These are phyloP conservation scores for Lepidotrigona ventralis DNA, from an alignment of 1,140 invertebrate genomes.

Conservation along the genomic window DNA sequence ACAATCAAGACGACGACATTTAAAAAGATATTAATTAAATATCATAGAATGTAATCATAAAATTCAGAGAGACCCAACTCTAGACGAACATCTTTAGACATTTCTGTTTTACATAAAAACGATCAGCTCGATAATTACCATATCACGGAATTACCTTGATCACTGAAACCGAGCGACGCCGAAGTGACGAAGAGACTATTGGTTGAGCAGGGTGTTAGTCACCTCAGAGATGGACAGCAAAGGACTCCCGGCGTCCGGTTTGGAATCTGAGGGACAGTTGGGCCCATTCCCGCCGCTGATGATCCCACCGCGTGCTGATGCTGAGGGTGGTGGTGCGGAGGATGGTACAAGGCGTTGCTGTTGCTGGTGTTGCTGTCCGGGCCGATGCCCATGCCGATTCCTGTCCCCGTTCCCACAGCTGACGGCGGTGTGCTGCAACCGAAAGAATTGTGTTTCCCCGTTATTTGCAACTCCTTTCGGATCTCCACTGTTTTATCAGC, in stretches of 20 bases:
- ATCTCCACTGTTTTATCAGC: background rate
- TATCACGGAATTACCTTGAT: slow-evolving; percentile 60
- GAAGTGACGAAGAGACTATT: slow-evolving; percentile 76
- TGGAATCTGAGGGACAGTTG: slow-evolving; percentile 81
- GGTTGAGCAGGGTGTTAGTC: slow-evolving; percentile 88
- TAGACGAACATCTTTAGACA: background rate
- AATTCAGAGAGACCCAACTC: background rate
- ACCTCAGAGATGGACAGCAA: slow-evolving; percentile 91
- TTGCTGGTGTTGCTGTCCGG: slow-evolving; percentile 70
- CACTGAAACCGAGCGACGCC: slow-evolving; percentile 54
- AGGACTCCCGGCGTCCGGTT: slow-evolving; percentile 87
- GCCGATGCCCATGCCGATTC: slow-evolving; percentile 69
- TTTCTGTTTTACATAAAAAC: background rate
- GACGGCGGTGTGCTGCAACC: slow-evolving; percentile 78
- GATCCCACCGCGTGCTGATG: slow-evolving; percentile 73
- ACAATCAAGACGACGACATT: background rate
- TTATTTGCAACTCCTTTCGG: slow-evolving; percentile 57
- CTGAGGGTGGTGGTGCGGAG: slow-evolving; percentile 65
- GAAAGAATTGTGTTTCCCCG: slow-evolving; percentile 67
- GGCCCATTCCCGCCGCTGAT: slow-evolving; percentile 71
- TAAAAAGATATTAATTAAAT: background rate
- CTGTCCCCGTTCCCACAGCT: slow-evolving; percentile 73
- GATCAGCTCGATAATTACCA: background rate
- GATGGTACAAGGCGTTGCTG: slow-evolving; percentile 75
- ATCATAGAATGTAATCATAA: background rate